Percentiles rank a stretch among this genome's conserved stretches.
These are phyloP conservation scores for Armadillidium nasatum DNA, from an alignment of 1,140 invertebrate species.

Conservation along the genomic window DNA sequence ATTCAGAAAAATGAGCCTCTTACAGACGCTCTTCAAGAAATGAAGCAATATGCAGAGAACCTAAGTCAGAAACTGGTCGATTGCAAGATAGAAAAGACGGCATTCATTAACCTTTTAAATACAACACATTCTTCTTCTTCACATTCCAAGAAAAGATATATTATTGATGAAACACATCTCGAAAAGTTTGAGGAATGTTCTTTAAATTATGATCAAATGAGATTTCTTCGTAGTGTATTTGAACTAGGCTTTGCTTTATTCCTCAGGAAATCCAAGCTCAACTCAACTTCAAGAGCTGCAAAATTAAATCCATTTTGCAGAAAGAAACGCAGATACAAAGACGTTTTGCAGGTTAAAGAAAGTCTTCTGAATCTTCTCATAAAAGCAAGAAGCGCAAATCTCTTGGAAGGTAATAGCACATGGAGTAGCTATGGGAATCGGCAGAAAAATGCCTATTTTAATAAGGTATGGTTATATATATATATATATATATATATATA, in stretches of 20 bases:
- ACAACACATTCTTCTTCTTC: too few species aligned
- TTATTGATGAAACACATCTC: background rate
- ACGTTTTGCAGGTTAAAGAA: background rate
- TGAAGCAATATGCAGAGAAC: background rate
- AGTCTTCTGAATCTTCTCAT: background rate
- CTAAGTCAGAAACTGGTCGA: background rate
- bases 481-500: too few species aligned
- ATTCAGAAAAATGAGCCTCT: background rate
- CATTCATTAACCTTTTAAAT: background rate
- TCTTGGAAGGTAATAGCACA: background rate
- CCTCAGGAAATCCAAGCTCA: background rate
- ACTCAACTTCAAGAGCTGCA: background rate
- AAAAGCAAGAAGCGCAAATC: background rate
- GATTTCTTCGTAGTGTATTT: background rate
- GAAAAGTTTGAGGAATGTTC: background rate
- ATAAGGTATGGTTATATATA: too few species aligned
- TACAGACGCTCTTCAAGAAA: background rate
- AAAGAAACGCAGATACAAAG: background rate
- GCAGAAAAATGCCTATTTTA: too few species aligned
- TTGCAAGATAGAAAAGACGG: background rate
- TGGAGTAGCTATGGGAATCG: background rate
- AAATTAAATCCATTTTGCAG: background rate
- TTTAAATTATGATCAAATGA: background rate
- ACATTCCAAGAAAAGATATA: too few species aligned
- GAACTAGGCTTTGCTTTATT: background rate